phyloP scores from a whole-genome alignment of 1,140 invertebrate genomes.

The Probaryconus sp. region DNA sequence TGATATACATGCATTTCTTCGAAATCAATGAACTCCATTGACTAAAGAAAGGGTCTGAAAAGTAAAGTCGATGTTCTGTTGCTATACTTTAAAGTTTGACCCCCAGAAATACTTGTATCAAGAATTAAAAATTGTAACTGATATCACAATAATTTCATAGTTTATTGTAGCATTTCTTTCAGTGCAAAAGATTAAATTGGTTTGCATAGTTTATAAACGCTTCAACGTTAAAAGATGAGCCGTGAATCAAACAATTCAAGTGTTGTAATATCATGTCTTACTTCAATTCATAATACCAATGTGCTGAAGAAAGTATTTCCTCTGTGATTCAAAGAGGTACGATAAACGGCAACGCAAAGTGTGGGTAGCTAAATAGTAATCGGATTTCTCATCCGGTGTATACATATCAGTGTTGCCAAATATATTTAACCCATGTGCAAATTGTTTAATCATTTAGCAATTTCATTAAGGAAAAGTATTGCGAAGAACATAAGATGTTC shows the following conservation, averaged over 20 bases:
- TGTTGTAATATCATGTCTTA: conserved; percentile 17
- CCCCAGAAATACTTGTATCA: too few species aligned
- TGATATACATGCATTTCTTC: too few species aligned
- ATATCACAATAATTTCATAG: too few species aligned
- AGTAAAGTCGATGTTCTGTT: too few species aligned
- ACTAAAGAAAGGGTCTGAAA: too few species aligned
- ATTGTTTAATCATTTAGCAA: conserved; percentile 20
- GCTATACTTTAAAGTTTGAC: too few species aligned
- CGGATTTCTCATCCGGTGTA: conserved; percentile 32
- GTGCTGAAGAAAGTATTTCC: conserved; percentile 32
- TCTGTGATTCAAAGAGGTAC: conserved; percentile 23
- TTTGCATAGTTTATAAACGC: too few species aligned
- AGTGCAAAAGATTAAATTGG: background rate
- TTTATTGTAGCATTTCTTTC: too few species aligned
- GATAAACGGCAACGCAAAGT: conserved; percentile 2
- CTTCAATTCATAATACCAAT: conserved; percentile 27
- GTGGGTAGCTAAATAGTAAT: conserved; percentile 32
- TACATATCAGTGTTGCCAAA: conserved; percentile 30
- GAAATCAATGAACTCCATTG: too few species aligned
- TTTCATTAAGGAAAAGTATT: background rate
- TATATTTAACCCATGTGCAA: conserved; percentile 8
- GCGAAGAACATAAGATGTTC: too few species aligned
- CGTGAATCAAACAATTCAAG: conserved; percentile 8
- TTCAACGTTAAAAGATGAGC: conserved; percentile 4
- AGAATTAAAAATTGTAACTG: too few species aligned